phyloP scores from a whole-genome alignment of 2,797 vertebrate genomes.

The Takifugu rubripes region DNA sequence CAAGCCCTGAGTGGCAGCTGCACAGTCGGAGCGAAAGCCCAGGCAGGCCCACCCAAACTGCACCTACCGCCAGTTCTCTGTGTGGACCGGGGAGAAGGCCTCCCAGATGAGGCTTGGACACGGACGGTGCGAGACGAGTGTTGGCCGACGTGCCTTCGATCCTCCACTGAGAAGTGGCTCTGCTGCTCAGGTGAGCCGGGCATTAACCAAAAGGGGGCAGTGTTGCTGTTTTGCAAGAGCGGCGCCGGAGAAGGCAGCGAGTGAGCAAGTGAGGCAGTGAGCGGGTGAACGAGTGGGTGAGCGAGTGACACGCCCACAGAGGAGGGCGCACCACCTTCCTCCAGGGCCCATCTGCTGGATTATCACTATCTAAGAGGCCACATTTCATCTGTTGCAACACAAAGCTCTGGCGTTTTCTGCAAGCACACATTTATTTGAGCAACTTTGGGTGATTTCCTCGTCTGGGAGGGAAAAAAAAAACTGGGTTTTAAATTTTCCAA shows the following conservation, averaged over 20 bases:
- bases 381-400: constrained; percentile 46
- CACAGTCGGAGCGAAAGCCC: constrained; percentile 62
- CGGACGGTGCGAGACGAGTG: constrained; percentile 64
- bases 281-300: constrained; percentile 64
- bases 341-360: constrained; percentile 49
- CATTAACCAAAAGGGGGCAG: constrained; percentile 77
- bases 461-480: not conserved
- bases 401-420: constrained; percentile 41
- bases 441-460: constrained; percentile 14
- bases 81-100: constrained; percentile 24
- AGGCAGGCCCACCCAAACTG: constrained; percentile 68
- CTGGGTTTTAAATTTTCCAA: not conserved
- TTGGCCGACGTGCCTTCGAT: constrained; percentile 55
- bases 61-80: constrained; percentile 64
- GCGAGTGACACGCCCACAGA: constrained; percentile 40
- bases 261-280: constrained; percentile 55
- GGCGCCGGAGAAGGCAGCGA: constrained; percentile 55
- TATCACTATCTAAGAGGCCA: constrained; percentile 54
- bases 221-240: constrained; percentile 71
- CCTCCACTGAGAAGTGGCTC: constrained; percentile 57
- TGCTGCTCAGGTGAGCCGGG: constrained; percentile 37
- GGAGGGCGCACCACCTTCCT: constrained; percentile 47
- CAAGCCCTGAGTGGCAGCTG: constrained; percentile 73
- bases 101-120: constrained; percentile 67
- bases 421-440: constrained; percentile 24